phyloP scores from a whole-genome alignment of 1,140 invertebrate genomes.

The Cyclina sinensis region DNA sequence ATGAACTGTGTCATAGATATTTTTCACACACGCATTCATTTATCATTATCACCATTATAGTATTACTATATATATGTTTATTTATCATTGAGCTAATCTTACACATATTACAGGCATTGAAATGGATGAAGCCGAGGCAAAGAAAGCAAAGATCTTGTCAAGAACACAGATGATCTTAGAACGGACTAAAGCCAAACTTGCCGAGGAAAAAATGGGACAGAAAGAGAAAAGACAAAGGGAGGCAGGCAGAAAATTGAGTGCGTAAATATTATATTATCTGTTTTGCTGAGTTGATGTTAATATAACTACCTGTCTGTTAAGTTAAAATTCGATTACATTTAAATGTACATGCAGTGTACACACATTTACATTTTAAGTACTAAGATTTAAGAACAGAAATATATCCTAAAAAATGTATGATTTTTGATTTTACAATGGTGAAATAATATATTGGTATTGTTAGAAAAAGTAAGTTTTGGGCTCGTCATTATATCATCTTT shows the following conservation, averaged over 20 bases:
- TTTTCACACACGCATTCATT: too few species aligned
- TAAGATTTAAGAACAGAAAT: neutral
- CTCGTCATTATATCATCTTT: too few species aligned
- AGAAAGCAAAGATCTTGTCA: constrained; percentile 41
- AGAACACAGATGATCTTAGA: constrained; percentile 59
- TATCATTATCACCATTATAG: too few species aligned
- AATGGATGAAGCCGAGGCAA: constrained; percentile 30
- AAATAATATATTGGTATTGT: too few species aligned
- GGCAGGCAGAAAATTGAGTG: constrained; percentile 36
- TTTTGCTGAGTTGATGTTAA: neutral
- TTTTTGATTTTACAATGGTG: too few species aligned
- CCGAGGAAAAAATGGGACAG: constrained; percentile 24
- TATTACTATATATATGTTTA: too few species aligned
- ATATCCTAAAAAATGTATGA: too few species aligned
- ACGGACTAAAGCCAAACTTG: constrained; percentile 46
- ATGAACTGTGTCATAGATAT: too few species aligned
- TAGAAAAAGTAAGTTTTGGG: too few species aligned
- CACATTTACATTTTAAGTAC: neutral
- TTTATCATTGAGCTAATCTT: too few species aligned
- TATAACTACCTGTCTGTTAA: neutral
- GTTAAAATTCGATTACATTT: neutral
- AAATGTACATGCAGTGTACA: neutral
- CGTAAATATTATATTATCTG: neutral
- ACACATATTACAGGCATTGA: constrained; percentile 51
- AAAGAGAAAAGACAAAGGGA: constrained; percentile 42